Base-by-base conservation (phyloP, 2,888 invertebrate species). In the Euproctis similis region DNA sequence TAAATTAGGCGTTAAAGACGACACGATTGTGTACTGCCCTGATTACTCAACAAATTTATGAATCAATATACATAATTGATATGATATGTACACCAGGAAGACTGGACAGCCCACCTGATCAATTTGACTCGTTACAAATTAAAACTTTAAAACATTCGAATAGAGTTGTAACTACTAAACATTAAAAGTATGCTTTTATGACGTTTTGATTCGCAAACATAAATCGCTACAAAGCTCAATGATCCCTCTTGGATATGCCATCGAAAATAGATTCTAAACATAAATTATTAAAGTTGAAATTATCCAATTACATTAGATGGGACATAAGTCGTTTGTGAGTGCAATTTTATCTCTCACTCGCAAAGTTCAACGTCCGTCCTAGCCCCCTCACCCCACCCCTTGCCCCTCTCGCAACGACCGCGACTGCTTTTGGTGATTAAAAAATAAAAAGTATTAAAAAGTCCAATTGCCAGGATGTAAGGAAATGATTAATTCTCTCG, bases 321-420 rank as follows among this genome's bases (percentile, higher is more conserved):
- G 39, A 46, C 46, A 49, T 77, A 53, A 26, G 60, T 24, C 62
- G 26, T 59, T 72, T 36, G 51, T 33, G 34, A 24, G 34, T 25
- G 38, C 28, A 34, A 43, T 44, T 39, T 43, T 30, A 38, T 49
- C 50, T 58, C 48, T 46, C 45, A 50, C 50, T 68, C 40, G 69
- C 59, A 49, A 71, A 62, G 80, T 74, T 82, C 78, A 73, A 61
- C 66, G 80, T 40, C 78, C 82, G 81, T 80, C 82, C 81, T 82
- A 81, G 80, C 64, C 60, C 56, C 44, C 45, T 42, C 37, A 39
- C 82, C 81, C 81, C 81, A 78, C 64, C 60, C 56, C 44, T 44
- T 42, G 36, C 39, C 36, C 36, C 45, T 14, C 30, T 23, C 51
- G 59, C 62, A 66, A 55, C 51, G n/a, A n/a, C n/a, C n/a, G n/a